A percentile compares a stretch with the other conserved stretches of the same genome.
Evolutionary conservation across 2,113 vertebrate species (phyloP).

Genomic region (Opisthocomus hoazin): DNA sequence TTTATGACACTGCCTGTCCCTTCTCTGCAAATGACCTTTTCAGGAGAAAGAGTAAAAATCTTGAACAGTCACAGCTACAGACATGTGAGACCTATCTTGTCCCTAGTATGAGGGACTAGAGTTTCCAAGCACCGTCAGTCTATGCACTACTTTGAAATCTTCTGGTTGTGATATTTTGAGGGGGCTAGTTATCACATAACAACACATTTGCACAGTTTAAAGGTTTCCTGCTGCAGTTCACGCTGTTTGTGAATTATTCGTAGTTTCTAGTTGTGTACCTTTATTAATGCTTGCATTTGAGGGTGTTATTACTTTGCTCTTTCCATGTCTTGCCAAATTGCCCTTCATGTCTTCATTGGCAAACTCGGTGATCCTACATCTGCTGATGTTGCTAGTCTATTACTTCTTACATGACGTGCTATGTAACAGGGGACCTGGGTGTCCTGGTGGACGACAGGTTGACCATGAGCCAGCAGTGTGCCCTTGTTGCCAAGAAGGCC

Average conservation of each 20-base stretch:
- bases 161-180: neutral
- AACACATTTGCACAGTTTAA: neutral
- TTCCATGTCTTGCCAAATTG: neutral
- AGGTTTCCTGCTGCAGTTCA: neutral
- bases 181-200: accelerated
- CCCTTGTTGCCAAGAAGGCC: too few species aligned
- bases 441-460: too few species aligned
- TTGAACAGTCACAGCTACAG: neutral
- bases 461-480: too few species aligned
- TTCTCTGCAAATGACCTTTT: neutral
- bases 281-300: neutral
- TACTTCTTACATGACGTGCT: neutral
- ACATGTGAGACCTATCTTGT: neutral
- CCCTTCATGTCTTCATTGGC: neutral
- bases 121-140: neutral
- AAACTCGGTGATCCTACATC: neutral
- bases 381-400: neutral
- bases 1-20: neutral
- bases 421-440: neutral
- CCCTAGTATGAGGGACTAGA: accelerated
- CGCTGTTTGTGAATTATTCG: neutral
- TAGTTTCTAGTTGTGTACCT: neutral
- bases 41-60: neutral
- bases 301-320: neutral
- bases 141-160: neutral